Evolutionary conservation across 2,113 vertebrate genomes (phyloP).

Genomic region (Cnemophilus loriae): DNA sequence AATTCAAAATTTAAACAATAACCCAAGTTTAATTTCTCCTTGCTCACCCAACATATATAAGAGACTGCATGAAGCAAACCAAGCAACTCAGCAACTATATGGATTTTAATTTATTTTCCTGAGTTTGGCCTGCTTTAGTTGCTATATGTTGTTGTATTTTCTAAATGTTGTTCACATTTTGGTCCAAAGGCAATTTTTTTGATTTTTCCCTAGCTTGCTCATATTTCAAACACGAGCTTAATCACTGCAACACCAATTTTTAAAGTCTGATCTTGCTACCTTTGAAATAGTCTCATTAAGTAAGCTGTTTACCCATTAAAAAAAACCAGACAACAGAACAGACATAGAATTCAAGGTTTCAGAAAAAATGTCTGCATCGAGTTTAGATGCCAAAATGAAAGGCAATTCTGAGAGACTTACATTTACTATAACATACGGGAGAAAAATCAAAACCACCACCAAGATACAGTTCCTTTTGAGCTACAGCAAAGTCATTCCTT

Average conservation of each 20-base stretch:
- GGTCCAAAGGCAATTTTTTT: neutral
- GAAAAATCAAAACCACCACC: neutral
- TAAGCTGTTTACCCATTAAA: neutral
- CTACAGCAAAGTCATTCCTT: neutral
- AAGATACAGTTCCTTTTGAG: neutral
- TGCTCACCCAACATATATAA: neutral
- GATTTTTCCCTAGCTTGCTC: neutral
- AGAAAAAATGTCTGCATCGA: neutral
- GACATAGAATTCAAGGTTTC: neutral
- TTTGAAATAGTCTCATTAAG: neutral
- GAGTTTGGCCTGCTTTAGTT: neutral
- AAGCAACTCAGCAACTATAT: neutral
- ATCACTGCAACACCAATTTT: neutral
- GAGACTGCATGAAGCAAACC: neutral
- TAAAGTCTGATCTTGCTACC: neutral
- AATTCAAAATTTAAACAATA: neutral
- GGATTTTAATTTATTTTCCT: neutral
- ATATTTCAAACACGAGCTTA: neutral
- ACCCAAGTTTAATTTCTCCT: neutral
- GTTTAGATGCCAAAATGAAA: neutral
- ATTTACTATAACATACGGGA: neutral
- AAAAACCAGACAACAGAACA: neutral
- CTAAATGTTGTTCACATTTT: neutral
- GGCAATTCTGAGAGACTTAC: neutral
- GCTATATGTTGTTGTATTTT: neutral